Evolutionary conservation across 2,888 invertebrate genomes (phyloP), one percentile per base, ranked within the genome.

Genomic region (Selenia dentaria): DNA sequence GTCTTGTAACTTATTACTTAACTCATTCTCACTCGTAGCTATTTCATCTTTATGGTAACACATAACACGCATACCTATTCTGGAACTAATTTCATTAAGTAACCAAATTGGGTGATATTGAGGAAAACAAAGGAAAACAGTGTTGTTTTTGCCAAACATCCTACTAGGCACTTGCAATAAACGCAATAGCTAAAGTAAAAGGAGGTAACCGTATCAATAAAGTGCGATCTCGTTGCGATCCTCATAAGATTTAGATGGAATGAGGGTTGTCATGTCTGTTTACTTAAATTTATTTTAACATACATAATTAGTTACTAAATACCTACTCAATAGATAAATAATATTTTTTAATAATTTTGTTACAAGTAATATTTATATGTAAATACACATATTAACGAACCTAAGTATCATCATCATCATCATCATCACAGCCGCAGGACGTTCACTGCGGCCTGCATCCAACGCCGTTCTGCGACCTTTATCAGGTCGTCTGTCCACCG

Each of bases 151-250:
- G 42, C 46, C 40, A 35, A 42, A 49, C 48, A 46, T 51, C 37
- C 43, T 51, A 48, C 41, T 34, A 45, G 43, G 50, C 52, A 56
- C 52, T 54, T 42, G 50, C 43, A 50, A 52, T 59, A 54, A 55
- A 54, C 48, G 52, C 43, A 40, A 49, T 51, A 50, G 45, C 46
- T 48, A 27, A 36, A 35, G 37, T 43, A 47, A 45, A 37, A 33
- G 41, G 43, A 55, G 46, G 57, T 57, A 60, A 56, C 63, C 40
- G 51, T 62, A 59, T 54, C 60, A 52, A 59, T 63, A 60, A 60
- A 59, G 45, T 50, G 51, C 48, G 52, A 59, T 58, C 48, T 59
- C 37, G 47, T 59, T 49, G 32, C 48, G 46, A 57, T 58, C 50
- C 51, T 42, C 35, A 39, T 42, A 48, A 49, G 48, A 51, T 57